A percentile compares a stretch with the other conserved stretches of the same genome.
These are phyloP conservation scores for Opisthocomus hoazin DNA, from an alignment of 2,113 vertebrate species.

Conservation along the genomic window DNA sequence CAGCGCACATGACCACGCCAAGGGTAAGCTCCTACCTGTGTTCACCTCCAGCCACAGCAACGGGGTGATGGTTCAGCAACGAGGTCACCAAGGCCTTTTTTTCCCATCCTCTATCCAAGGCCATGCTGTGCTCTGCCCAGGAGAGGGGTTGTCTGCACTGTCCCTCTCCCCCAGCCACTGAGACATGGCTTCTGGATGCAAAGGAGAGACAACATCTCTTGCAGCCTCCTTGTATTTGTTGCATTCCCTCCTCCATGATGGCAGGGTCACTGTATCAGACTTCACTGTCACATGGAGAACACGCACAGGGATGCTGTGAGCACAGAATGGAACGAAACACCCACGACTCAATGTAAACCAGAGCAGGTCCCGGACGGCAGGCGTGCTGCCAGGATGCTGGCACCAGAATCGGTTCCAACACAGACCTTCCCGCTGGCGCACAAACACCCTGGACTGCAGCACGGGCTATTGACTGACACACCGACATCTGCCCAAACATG, in stretches of 20 bases:
- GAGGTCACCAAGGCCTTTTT: neutral
- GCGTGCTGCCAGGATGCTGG: neutral
- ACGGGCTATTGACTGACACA: neutral
- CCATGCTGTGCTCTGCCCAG: fast-evolving
- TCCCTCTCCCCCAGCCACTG: neutral
- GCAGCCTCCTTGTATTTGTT: neutral
- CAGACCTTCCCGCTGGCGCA: neutral
- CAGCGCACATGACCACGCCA: neutral
- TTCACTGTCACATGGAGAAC: neutral
- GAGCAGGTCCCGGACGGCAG: neutral
- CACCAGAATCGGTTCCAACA: neutral
- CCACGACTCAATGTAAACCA: fast-evolving
- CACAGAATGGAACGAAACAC: fast-evolving
- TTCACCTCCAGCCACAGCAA: neutral
- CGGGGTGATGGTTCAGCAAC: fast-evolving
- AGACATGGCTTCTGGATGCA: neutral
- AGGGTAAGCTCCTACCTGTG: neutral
- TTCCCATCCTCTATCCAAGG: neutral
- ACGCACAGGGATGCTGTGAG: neutral
- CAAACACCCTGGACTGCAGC: neutral
- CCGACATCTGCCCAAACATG: neutral
- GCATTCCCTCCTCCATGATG: neutral
- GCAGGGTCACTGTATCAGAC: neutral
- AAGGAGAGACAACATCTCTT: neutral
- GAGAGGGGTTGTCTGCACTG: neutral